Evolutionary conservation across 2,113 vertebrate genomes (phyloP), one percentile per base, ranked within the genome.

Genomic region (Apaloderma vittatum): DNA sequence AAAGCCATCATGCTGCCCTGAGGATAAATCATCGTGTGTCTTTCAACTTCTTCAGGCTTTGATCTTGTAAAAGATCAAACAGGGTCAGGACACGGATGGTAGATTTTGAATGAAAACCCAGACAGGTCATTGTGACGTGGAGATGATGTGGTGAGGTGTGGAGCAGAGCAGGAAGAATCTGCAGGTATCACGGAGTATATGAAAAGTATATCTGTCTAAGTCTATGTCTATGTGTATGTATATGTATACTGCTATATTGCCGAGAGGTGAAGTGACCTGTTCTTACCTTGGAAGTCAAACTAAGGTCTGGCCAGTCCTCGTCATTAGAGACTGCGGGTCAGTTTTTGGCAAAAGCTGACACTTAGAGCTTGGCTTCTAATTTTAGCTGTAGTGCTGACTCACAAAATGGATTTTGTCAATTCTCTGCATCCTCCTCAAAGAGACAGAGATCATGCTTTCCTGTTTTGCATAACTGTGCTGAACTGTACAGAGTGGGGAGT

Each of bases 1-100:
- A 49, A 77, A 92, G 72, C 20, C 72, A 76, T n/a, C 29, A 0
- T 77, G 45, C 8, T 97, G 73, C 76, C 71, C 68, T 43, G 80
- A 72, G 86, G 79, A 89, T 87, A 92, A 94, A 93, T 85, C 92
- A 75, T 5, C 86, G 19, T 71, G 72, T 58, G 72, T 75, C 92
- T 97, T 93, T 94, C 86, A 97, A 83, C 85, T 77, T 92, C 72
- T 58, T 78, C 49, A 77, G 86, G 30, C 83, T 95, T 95, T 95
- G 91, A 96, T 92, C 86, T 91, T 87, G 26, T 6, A 16, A 93
- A 77, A 91, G 86, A 93, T 94, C 10, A 65, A 94, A 77, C 27
- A 65, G 86, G 51, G 67, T 78, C 86, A 92, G 94, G 76, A 81
- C 57, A 66, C 27, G 91, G 91, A 68, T 57, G 61, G 83, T 3